Percentiles rank a stretch among this genome's conserved stretches.
phyloP scores from a whole-genome alignment of 2,797 vertebrate species.

The Hybognathus amarus region DNA sequence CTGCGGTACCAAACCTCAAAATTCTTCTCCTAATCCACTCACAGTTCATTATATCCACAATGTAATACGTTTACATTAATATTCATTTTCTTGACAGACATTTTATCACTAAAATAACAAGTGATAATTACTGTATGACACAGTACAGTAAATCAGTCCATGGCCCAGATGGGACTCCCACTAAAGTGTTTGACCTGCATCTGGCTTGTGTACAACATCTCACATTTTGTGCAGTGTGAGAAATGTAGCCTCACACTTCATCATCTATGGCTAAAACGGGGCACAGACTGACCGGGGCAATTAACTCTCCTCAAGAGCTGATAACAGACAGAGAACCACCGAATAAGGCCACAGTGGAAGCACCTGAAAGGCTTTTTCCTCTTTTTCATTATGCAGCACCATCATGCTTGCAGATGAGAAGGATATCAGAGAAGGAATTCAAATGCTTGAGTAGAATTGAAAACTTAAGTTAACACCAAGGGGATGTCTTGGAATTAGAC shows the following conservation, averaged over 20 bases:
- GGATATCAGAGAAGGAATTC: constrained; percentile 51
- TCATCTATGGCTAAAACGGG: constrained; percentile 43
- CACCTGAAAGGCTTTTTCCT: constrained; percentile 59
- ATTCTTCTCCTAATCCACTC: constrained; percentile 3
- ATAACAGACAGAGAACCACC: constrained; percentile 54
- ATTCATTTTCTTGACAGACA: constrained; percentile 35
- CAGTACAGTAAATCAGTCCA: constrained; percentile 36
- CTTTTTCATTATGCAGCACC: constrained; percentile 49
- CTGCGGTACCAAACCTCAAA: constrained; percentile 35
- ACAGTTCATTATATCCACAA: constrained; percentile 23
- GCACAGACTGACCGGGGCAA: constrained; percentile 57
- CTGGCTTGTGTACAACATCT: constrained; percentile 58
- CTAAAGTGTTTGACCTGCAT: constrained; percentile 49
- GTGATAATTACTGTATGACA: constrained; percentile 35
- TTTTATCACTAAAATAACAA: constrained; percentile 35
- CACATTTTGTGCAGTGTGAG: constrained; percentile 52
- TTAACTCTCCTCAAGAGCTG: constrained; percentile 57
- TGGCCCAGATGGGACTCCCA: constrained; percentile 39
- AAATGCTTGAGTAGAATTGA: constrained; percentile 60
- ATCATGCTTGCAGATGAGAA: constrained; percentile 63
- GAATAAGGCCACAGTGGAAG: constrained; percentile 42
- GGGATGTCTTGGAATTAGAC: constrained; percentile 50
- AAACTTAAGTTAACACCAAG: constrained; percentile 44
- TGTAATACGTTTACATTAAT: constrained; percentile 18
- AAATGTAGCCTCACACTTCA: constrained; percentile 53